phyloP scores from a whole-genome alignment of 2,888 invertebrate species.

The Caenorhabditis becei region DNA sequence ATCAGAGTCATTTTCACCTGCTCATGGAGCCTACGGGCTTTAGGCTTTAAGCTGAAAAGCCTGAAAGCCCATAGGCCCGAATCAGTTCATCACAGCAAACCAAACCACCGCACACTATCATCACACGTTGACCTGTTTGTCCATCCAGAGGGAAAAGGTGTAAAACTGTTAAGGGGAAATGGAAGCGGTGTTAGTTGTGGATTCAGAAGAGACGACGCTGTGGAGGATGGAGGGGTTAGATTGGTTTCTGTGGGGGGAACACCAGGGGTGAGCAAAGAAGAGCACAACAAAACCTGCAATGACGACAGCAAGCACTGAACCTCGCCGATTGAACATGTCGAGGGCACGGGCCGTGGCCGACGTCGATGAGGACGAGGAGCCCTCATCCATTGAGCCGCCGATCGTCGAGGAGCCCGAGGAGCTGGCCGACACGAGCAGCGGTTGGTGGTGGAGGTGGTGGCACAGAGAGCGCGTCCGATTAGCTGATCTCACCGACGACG shows the following conservation, averaged over 20 bases:
- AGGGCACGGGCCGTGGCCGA: slow-evolving; percentile 70
- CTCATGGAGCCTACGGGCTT: too few species aligned
- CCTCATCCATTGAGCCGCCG: slow-evolving; percentile 49
- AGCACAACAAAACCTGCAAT: slow-evolving; percentile 71
- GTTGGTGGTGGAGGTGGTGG: slow-evolving; percentile 50
- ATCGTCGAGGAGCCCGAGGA: slow-evolving; percentile 32
- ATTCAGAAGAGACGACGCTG: not conserved
- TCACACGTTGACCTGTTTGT: slow-evolving; percentile 24
- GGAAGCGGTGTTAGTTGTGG: slow-evolving; percentile 16
- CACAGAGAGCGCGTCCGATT: slow-evolving; percentile 62
- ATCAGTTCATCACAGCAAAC: slow-evolving; percentile 41
- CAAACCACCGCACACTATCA: slow-evolving; percentile 41
- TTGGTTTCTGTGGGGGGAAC: slow-evolving; percentile 5
- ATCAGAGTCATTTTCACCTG: not conserved
- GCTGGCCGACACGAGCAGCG: slow-evolving; percentile 28
- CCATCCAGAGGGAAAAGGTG: not conserved
- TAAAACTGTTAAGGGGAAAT: not conserved
- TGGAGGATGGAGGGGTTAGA: slow-evolving; percentile 23
- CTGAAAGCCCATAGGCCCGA: too few species aligned
- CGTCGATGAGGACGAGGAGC: slow-evolving; percentile 34
- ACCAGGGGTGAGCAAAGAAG: slow-evolving; percentile 55
- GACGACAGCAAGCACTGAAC: slow-evolving; percentile 75
- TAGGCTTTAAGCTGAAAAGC: too few species aligned
- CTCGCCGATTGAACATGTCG: slow-evolving; percentile 76
- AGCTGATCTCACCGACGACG: slow-evolving; percentile 61